A percentile compares a stretch with the other conserved stretches of the same genome.
Conservation (phyloP, 2,113 vertebrate species). For the Colossoma macropomum region DNA sequence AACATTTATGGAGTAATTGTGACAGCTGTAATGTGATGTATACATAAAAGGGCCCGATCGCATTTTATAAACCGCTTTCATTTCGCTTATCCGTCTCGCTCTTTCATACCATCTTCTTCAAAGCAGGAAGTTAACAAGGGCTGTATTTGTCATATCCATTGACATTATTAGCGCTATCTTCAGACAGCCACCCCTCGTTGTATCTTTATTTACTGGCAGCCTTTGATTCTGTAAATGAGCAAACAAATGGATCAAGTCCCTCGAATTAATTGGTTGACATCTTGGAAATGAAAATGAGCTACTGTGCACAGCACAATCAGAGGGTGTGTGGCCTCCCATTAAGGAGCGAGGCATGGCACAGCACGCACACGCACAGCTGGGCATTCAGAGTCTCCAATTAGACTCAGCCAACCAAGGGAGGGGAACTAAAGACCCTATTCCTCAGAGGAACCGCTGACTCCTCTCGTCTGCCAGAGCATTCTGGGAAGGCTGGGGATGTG, state of each 20-base stretch:
- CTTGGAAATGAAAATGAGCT: slow-evolving; percentile 52
- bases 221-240: slow-evolving; percentile 71
- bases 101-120: background rate
- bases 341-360: slow-evolving; percentile 56
- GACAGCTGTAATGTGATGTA: background rate
- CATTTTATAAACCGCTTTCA: background rate
- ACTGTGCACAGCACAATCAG: background rate
- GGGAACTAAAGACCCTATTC: slow-evolving; percentile 68
- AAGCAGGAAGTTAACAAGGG: slow-evolving; percentile 15
- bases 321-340: slow-evolving; percentile 51
- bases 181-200: slow-evolving; percentile 11
- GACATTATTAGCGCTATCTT: slow-evolving; percentile 29
- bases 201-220: slow-evolving; percentile 46
- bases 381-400: slow-evolving; percentile 71
- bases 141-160: background rate
- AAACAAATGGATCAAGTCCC: slow-evolving; percentile 66
- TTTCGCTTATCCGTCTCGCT: background rate
- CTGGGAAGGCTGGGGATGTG: slow-evolving; percentile 59
- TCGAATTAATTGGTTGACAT: slow-evolving; percentile 63
- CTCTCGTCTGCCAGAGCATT: slow-evolving; percentile 63
- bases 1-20: background rate
- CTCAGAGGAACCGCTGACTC: slow-evolving; percentile 69
- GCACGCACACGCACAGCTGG: slow-evolving; percentile 62
- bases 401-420: slow-evolving; percentile 62
- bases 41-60: background rate